Conservation (phyloP, 2,888 invertebrate genomes). For the Ectropis crepuscularia region DNA sequence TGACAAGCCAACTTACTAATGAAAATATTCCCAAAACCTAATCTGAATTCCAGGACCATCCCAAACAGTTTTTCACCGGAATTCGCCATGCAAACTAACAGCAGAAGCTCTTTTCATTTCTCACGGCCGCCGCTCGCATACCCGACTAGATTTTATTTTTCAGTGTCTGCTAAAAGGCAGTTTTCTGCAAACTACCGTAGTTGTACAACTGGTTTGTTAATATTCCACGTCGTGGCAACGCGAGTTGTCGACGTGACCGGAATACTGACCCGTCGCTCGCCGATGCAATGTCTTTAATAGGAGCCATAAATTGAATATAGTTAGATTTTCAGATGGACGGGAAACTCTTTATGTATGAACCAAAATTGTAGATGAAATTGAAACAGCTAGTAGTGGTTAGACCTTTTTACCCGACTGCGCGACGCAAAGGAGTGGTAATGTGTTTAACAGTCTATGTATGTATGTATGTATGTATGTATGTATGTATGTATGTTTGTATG, state of each 20-base stretch:
- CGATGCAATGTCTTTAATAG: constrained; percentile 75
- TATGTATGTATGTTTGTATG: too few relatives aligned
- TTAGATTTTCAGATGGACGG: constrained; percentile 28
- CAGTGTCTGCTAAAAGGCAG: constrained; percentile 67
- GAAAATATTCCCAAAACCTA: constrained; percentile 8
- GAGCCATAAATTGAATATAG: constrained; percentile 72
- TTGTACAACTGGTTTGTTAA: constrained; percentile 55
- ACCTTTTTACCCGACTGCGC: too few relatives aligned
- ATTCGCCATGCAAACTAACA: constrained; percentile 45
- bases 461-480: too few relatives aligned
- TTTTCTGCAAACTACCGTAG: constrained; percentile 59
- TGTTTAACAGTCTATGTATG: too few relatives aligned
- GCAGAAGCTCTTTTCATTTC: constrained; percentile 50
- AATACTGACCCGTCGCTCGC: constrained; percentile 46
- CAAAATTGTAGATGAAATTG: too few relatives aligned
- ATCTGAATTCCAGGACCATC: constrained; percentile 33
- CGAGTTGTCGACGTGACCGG: constrained; percentile 52
- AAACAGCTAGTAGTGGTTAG: too few relatives aligned
- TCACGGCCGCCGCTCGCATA: constrained; percentile 46
- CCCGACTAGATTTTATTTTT: constrained; percentile 40
- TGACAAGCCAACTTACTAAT: too few relatives aligned
- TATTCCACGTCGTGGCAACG: constrained; percentile 61
- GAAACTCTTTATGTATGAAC: background rate
- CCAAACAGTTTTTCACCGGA: constrained; percentile 38
- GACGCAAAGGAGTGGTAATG: too few relatives aligned